Conservation (phyloP, 2,113 vertebrate species). For the Psilopsiagon aurifrons region DNA sequence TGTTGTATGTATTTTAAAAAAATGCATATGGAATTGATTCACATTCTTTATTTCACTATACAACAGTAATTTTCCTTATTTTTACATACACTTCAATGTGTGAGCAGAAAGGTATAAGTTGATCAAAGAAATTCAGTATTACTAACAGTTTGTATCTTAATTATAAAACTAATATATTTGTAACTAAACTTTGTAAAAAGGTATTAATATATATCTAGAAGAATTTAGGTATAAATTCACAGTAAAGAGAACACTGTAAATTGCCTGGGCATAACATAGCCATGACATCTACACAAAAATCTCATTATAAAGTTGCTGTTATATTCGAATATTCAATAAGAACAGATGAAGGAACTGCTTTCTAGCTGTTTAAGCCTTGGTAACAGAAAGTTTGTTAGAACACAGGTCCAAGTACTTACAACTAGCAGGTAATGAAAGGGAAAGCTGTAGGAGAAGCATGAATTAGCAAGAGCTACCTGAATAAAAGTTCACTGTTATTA, state of each 20-base stretch:
- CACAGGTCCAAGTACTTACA: not conserved
- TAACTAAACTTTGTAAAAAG: not conserved
- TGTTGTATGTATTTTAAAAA: not conserved
- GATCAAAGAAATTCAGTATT: not conserved
- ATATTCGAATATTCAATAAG: not conserved
- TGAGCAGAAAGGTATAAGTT: not conserved
- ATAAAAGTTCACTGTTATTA: not conserved
- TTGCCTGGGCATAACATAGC: not conserved
- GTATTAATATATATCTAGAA: not conserved
- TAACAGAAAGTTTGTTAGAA: not conserved
- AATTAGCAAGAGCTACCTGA: not conserved
- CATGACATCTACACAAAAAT: not conserved
- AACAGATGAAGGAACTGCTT: not conserved
- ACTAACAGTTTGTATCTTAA: not conserved
- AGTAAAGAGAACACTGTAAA: not conserved
- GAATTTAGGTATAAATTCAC: not conserved
- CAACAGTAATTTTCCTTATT: not conserved
- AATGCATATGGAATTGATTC: not conserved
- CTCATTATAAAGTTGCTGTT: not conserved
- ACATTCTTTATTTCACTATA: rapidly evolving
- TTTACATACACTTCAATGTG: not conserved
- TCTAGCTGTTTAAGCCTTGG: not conserved
- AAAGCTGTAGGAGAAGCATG: not conserved
- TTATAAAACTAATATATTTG: not conserved
- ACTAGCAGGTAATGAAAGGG: not conserved